Percentiles rank a stretch among this genome's conserved stretches.
These are phyloP conservation scores for Chloebia gouldiae DNA, from an alignment of 2,113 vertebrate genomes.

Conservation along the genomic window DNA sequence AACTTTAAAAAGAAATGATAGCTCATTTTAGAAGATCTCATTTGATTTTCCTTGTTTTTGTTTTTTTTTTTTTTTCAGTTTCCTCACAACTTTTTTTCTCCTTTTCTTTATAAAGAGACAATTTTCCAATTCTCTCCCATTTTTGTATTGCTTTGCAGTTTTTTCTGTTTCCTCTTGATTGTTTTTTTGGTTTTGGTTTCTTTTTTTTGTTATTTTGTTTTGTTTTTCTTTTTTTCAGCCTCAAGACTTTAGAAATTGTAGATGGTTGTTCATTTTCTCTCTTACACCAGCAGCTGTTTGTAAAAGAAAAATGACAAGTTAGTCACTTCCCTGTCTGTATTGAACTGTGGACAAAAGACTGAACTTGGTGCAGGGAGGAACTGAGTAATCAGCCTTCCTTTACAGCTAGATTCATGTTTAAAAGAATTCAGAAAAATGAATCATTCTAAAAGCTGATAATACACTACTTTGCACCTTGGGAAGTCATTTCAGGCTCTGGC, in stretches of 20 bases:
- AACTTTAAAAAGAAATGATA: neutral
- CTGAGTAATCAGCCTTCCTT: slow-evolving; percentile 59
- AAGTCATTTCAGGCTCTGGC: slow-evolving; percentile 19
- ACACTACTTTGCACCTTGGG: slow-evolving; percentile 24
- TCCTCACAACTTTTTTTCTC: neutral
- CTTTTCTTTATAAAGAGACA: neutral
- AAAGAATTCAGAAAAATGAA: slow-evolving; percentile 53
- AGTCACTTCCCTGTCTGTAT: slow-evolving; percentile 41
- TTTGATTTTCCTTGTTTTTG: neutral
- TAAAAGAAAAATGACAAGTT: slow-evolving; percentile 33
- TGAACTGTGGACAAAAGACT: slow-evolving; percentile 45
- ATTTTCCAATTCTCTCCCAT: neutral
- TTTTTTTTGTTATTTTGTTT: neutral
- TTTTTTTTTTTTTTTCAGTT: neutral
- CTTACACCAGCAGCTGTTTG: slow-evolving; percentile 5
- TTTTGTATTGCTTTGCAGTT: neutral
- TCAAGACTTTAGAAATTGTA: neutral
- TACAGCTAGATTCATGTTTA: slow-evolving; percentile 16
- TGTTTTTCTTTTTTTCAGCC: neutral
- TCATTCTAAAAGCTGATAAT: slow-evolving; percentile 34
- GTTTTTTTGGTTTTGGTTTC: neutral
- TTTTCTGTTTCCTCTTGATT: neutral
- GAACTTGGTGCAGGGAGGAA: slow-evolving; percentile 49
- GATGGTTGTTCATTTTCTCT: neutral
- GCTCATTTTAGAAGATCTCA: neutral